Percentiles rank a stretch among this genome's conserved stretches.
phyloP scores from a whole-genome alignment of 2,888 invertebrate species.

The Lasioglossum lativentre region DNA sequence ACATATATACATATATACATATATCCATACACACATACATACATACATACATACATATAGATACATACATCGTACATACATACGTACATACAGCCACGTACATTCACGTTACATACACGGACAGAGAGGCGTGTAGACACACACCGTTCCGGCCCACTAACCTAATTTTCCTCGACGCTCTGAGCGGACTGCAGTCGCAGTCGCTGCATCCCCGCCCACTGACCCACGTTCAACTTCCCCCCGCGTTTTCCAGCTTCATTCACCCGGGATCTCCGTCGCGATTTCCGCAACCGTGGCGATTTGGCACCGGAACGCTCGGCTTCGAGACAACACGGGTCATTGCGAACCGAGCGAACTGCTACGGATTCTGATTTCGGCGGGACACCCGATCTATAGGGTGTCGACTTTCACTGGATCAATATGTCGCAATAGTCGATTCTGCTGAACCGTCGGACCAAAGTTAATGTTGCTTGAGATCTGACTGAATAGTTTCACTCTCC shows the following conservation, averaged over 20 bases:
- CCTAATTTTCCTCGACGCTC: conserved; percentile 49
- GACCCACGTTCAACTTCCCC: conserved; percentile 3
- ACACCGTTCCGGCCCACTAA: conserved; percentile 57
- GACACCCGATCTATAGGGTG: background rate
- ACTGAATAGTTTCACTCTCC: too few species aligned
- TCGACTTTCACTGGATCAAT: background rate
- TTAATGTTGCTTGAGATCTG: too few species aligned
- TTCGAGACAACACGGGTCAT: background rate
- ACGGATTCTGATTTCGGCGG: background rate
- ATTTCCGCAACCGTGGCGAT: conserved; percentile 30
- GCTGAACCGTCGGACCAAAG: background rate
- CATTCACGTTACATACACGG: background rate
- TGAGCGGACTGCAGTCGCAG: conserved; percentile 52
- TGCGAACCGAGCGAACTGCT: background rate
- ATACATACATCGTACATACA: background rate
- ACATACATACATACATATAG: background rate
- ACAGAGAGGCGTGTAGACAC: conserved; percentile 7
- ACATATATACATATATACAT: too few species aligned
- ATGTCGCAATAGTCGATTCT: background rate
- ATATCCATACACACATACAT: background rate
- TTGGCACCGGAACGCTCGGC: conserved; percentile 12
- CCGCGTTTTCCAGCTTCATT: conserved; percentile 35
- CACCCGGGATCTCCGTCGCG: conserved; percentile 29
- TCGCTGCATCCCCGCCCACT: conserved; percentile 38
- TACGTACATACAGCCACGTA: background rate